Evolutionary conservation across 2,888 invertebrate species (phyloP), one percentile per base, ranked within the genome.

Genomic region (Argyra leucocephala): DNA sequence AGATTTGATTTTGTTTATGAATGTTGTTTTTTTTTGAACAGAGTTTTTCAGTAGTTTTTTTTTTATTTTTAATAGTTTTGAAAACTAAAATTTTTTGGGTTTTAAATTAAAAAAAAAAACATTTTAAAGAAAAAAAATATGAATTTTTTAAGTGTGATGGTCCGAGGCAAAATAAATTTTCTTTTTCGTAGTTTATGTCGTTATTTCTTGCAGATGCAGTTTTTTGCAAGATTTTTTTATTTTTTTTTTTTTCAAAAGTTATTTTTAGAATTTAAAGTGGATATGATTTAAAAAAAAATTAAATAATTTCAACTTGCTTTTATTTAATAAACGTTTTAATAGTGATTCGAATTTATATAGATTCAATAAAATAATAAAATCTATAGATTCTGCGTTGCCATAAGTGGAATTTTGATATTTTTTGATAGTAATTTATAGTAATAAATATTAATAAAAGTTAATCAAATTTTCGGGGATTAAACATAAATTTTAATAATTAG

Each of bases 281-380:
- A 18, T 37, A 57, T 7, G 4, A 57, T 18, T 57, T 57, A 57
- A 3, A 21, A 57, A 57, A 21, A 57, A n/a, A 57, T 7, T 15
- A 12, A 63, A 57, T 67, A 67, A 18, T 23, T 48, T 48, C 1
- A n/a, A n/a, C n/a, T n/a, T n/a, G n/a, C n/a, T n/a, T n/a, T n/a
- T n/a, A n/a, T n/a, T n/a, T n/a, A n/a, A n/a, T n/a, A n/a, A n/a
- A n/a, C n/a, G n/a, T n/a, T n/a, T n/a, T n/a, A n/a, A n/a, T n/a
- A n/a, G n/a, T n/a, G n/a, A n/a, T n/a, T n/a, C n/a, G n/a, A n/a
- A n/a, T n/a, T n/a, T n/a, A n/a, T n/a, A n/a, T n/a, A n/a, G n/a
- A n/a, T n/a, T n/a, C n/a, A n/a, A n/a, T n/a, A n/a, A n/a, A n/a
- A n/a, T n/a, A n/a, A n/a, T n/a, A n/a, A n/a, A n/a, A n/a, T n/a